phyloP scores from a whole-genome alignment of 2,888 invertebrate genomes.

The Hyalella azteca region DNA sequence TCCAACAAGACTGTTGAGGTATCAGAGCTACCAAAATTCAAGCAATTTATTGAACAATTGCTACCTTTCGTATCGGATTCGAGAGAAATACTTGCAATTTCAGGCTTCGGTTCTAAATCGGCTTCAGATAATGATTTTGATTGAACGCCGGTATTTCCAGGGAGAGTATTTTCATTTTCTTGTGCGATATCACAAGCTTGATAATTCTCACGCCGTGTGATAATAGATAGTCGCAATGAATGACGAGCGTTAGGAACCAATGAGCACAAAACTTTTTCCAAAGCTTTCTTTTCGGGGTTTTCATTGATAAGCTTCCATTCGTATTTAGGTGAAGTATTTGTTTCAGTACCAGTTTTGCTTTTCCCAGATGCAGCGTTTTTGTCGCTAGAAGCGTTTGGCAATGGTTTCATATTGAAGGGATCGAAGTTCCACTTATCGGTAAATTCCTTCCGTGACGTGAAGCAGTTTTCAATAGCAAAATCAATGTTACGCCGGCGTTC shows the following conservation, averaged over 20 bases:
- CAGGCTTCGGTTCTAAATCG: too few relatives aligned
- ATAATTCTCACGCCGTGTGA: background rate
- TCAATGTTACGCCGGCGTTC: background rate
- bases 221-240: background rate
- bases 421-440: constrained; percentile 19
- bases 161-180: background rate
- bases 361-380: background rate
- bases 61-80: too few relatives aligned
- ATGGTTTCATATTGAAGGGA: constrained; percentile 22
- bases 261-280: background rate
- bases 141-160: too few relatives aligned
- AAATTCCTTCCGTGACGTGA: background rate
- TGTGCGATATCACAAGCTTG: background rate
- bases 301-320: background rate
- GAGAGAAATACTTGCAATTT: too few relatives aligned
- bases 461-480: background rate
- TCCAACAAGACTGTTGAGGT: too few relatives aligned
- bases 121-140: too few relatives aligned
- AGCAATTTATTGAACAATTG: too few relatives aligned
- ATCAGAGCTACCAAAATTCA: too few relatives aligned
- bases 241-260: background rate
- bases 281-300: background rate
- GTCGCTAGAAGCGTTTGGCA: background rate
- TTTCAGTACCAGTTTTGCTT: background rate
- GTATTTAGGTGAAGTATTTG: background rate